Conservation (phyloP, 53 echinoderm and acorn worm species). For the Pentamera pediparva region DNA sequence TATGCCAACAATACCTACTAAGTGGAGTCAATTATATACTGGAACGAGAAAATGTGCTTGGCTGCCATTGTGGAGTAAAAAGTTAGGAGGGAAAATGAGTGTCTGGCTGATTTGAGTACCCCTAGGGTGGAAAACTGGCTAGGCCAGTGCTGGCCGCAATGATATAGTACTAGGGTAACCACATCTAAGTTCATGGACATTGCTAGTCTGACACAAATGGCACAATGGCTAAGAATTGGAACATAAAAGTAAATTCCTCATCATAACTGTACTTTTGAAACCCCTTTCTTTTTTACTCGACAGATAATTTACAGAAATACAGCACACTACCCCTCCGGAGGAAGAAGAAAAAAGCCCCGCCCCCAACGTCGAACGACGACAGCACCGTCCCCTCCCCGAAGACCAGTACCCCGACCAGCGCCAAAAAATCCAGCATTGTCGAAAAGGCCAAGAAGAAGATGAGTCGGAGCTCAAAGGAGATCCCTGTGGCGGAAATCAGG, state of each 20-base stretch:
- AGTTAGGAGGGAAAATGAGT: no score
- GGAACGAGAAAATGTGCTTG: no score
- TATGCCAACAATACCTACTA: no score
- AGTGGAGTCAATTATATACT: no score
- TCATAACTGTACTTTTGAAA: not conserved
- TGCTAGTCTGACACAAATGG: no score
- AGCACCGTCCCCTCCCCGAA: constrained; percentile 38
- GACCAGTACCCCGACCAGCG: not conserved
- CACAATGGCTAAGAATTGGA: no score
- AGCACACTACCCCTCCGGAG: constrained; percentile 66
- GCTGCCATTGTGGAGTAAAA: no score
- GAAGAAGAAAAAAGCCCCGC: constrained; percentile 67
- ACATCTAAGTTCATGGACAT: no score
- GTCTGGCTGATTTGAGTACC: no score
- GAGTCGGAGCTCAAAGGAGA: constrained; percentile 53
- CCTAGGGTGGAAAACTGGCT: no score
- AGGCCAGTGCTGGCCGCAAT: no score
- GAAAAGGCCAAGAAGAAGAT: constrained; percentile 72
- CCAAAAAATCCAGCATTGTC: constrained; percentile 46
- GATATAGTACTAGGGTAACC: no score
- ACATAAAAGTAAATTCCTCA: not conserved
- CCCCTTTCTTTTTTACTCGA: not conserved
- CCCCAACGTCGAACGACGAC: constrained; percentile 40
- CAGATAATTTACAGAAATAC: constrained; percentile 84
- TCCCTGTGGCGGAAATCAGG: constrained; percentile 17